phyloP scores from a whole-genome alignment of 2,113 vertebrate genomes.

The Cichladusa arquata region DNA sequence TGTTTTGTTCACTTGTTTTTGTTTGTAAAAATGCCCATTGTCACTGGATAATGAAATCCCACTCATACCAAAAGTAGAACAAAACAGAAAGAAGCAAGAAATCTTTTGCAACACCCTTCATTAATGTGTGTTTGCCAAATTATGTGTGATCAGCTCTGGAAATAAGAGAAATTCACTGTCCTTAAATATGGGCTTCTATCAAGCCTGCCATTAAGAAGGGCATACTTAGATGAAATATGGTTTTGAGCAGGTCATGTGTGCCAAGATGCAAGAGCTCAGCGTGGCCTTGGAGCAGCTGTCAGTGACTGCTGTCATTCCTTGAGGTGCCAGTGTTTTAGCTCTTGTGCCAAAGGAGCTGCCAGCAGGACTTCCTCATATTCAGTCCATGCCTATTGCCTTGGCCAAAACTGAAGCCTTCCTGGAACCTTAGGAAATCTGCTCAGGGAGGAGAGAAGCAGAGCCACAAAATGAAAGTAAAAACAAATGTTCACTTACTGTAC shows the following conservation, averaged over 20 bases:
- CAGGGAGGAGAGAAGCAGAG: background rate
- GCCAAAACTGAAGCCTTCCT: background rate
- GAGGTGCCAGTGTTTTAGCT: background rate
- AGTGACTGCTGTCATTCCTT: background rate
- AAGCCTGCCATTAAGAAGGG: background rate
- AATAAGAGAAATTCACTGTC: background rate
- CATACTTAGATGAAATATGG: background rate
- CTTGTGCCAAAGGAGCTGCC: background rate
- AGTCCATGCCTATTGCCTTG: background rate
- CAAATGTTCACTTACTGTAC: background rate
- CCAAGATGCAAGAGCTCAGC: background rate
- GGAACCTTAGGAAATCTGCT: background rate
- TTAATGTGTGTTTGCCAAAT: background rate
- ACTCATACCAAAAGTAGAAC: background rate
- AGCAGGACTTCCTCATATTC: background rate
- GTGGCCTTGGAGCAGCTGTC: background rate
- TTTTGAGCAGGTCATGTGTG: fast-evolving
- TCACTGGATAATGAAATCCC: background rate
- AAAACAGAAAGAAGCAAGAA: background rate
- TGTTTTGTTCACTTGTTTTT: background rate
- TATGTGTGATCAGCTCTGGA: background rate
- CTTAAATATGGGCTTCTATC: background rate
- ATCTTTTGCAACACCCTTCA: fast-evolving
- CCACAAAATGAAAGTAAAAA: background rate
- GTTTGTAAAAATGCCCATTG: background rate